Evolutionary conservation across 2,888 invertebrate genomes (phyloP).

Genomic region (Latrodectus elegans): DNA sequence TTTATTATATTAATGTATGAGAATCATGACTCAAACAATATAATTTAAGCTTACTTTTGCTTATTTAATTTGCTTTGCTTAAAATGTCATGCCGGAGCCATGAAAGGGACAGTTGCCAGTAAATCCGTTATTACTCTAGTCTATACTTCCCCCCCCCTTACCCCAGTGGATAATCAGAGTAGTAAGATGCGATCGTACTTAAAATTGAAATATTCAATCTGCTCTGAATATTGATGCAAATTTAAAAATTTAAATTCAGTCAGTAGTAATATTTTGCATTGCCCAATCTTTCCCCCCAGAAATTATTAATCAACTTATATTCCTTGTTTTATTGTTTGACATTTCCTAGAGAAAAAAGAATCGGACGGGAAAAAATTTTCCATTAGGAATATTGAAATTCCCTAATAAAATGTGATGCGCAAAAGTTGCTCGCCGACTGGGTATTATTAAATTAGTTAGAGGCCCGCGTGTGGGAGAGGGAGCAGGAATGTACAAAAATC

Average conservation of each 20-base stretch:
- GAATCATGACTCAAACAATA: too few species aligned
- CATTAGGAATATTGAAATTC: conserved; percentile 53
- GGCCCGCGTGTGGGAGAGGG: background rate
- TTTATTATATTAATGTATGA: too few species aligned
- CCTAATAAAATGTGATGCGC: conserved; percentile 43
- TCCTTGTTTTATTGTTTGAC: conserved; percentile 26
- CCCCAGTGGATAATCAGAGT: too few species aligned
- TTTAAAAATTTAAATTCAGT: background rate
- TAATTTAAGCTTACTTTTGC: too few species aligned
- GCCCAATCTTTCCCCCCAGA: background rate
- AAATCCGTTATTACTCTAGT: too few species aligned
- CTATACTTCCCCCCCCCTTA: too few species aligned
- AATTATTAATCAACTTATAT: conserved; percentile 30
- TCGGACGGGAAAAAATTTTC: conserved; percentile 23
- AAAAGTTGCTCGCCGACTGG: conserved; percentile 19
- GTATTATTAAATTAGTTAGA: conserved; percentile 56
- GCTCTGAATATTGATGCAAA: background rate
- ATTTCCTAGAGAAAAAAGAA: background rate
- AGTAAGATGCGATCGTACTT: background rate
- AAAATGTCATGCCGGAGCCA: too few species aligned
- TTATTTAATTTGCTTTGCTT: too few species aligned
- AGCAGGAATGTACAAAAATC: conserved; percentile 12
- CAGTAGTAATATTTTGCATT: background rate
- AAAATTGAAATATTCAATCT: background rate
- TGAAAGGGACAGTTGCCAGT: too few species aligned